Evolutionary conservation across 2,113 vertebrate species (phyloP), one percentile per base, ranked within the genome.

Genomic region (Tupaia tana): DNA sequence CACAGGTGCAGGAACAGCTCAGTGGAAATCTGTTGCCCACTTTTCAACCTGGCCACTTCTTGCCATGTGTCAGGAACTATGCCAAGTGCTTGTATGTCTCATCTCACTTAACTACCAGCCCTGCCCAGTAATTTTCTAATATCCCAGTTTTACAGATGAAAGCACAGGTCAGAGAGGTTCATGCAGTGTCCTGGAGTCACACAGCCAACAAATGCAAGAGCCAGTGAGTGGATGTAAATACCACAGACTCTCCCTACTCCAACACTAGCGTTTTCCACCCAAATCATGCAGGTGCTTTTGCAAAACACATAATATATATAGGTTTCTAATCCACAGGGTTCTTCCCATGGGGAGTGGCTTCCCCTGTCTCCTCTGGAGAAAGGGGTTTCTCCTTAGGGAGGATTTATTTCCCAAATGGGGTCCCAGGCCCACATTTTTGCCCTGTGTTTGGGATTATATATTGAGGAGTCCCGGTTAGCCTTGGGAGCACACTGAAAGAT

Each of bases 91-190:
- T 22, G 3, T 8, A 11, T 0, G 4, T 58, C 27, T 34, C 43
- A 3, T 73, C 87, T 91, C 80, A 52, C 75, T 56, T 29, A n/a
- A 67, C 25, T 9, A 27, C 13, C 43, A 31, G 12, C 24, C 67
- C 18, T 52, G 61, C 31, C 61, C 24, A 0, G 1, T 70, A 24
- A 22, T 2, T 25, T 3, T 27, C 56, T 18, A 8, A 34, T 2
- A n/a, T 24, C 52, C 75, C 31, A 20, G 2, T 29, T 88, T 25
- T 91, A 54, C 29, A 27, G 20, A 20, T 2, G 15, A 80, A 83
- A 75, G 69, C 29, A 43, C 25, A 73, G 29, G 24, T 64, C 83
- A 89, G 86, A 96, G 71, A 94, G 34, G 34, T 74, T 92, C 59
- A 7, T 54, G 61, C 2, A 2, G 56, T 18, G 69, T 22, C 70